These are phyloP conservation scores for Myiozetetes cayanensis DNA, from an alignment of 2,113 vertebrate species.

Conservation along the genomic window DNA sequence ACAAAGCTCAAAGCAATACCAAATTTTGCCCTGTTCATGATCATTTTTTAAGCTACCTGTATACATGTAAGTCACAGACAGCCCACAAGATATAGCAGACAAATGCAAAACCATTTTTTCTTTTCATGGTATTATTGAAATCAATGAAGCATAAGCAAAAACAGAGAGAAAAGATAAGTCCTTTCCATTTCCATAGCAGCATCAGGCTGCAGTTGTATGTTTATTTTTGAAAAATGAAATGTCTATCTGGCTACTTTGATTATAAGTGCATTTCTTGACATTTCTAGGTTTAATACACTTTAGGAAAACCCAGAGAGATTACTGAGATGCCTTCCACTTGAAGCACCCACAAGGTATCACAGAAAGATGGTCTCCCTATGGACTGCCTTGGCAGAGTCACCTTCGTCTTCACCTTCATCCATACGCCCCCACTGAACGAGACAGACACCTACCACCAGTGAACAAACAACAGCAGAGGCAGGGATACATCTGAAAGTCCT, in stretches of 20 bases:
- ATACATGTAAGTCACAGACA: background rate
- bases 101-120: background rate
- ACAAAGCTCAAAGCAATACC: background rate
- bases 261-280: background rate
- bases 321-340: background rate
- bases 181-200: background rate
- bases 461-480: background rate
- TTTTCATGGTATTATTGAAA: background rate
- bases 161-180: background rate
- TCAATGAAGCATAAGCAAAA: background rate
- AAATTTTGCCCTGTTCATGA: background rate
- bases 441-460: background rate
- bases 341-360: background rate
- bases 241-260: background rate
- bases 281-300: background rate
- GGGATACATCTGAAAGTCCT: background rate
- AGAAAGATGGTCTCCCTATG: background rate
- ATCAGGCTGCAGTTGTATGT: background rate
- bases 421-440: fast-evolving
- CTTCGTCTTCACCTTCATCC: background rate
- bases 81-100: background rate
- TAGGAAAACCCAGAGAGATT: background rate
- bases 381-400: background rate
- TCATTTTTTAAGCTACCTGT: background rate
- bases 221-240: background rate